These are phyloP conservation scores for Nipponia nippon DNA, from an alignment of 2,113 vertebrate genomes.

Conservation along the genomic window DNA sequence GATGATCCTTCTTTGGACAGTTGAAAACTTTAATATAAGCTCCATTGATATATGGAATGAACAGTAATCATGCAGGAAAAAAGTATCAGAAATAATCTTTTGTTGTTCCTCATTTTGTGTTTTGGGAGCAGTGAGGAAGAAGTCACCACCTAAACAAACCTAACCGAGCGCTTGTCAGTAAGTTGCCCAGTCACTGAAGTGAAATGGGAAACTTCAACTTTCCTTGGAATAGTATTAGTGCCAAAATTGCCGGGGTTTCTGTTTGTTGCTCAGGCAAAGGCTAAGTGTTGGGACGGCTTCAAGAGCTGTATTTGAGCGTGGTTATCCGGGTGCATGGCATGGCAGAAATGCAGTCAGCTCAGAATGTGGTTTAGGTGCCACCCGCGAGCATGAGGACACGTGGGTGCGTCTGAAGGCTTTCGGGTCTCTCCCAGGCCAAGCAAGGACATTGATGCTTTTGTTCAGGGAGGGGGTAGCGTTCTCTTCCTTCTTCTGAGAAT, in stretches of 20 bases:
- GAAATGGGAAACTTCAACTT: neutral
- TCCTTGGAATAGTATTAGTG: neutral
- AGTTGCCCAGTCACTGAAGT: neutral
- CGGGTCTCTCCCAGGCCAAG: neutral
- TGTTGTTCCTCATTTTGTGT: neutral
- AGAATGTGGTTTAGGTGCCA: neutral
- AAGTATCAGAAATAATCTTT: neutral
- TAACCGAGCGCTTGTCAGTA: neutral
- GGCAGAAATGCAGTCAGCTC: neutral
- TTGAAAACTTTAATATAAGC: neutral
- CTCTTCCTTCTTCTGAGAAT: neutral
- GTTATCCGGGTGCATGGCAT: neutral
- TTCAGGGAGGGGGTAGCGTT: neutral
- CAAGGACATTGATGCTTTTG: neutral
- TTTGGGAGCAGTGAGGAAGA: neutral
- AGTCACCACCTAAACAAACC: neutral
- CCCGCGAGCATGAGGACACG: accelerated
- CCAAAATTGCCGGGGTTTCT: neutral
- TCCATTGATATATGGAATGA: neutral
- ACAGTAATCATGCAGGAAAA: neutral
- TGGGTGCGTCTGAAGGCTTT: neutral
- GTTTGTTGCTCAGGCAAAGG: neutral
- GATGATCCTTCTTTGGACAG: neutral
- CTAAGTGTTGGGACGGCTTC: neutral
- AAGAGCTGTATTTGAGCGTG: neutral